These are phyloP conservation scores for Drosophila busckii DNA, from an alignment of 1,140 invertebrate genomes.

Conservation along the genomic window DNA sequence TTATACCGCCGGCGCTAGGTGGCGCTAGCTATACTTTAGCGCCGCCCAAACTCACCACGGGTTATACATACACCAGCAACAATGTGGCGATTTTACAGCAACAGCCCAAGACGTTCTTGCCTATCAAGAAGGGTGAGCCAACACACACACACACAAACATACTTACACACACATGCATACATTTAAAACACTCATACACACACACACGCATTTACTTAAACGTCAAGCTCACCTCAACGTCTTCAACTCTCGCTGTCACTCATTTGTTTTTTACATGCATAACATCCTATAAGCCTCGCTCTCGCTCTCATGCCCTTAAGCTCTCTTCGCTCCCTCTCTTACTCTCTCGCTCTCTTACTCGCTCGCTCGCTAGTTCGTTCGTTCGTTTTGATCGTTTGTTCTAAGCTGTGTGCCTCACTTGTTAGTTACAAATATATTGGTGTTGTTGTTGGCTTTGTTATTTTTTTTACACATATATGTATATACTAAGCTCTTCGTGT, in stretches of 20 bases:
- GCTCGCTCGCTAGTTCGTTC: slow-evolving; percentile 24
- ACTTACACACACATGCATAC: slow-evolving; percentile 6
- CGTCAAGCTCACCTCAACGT: slow-evolving; percentile 5
- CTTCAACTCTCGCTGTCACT: slow-evolving; percentile 14
- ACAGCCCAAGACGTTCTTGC: slow-evolving; percentile 67
- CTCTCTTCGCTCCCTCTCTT: slow-evolving; percentile 1
- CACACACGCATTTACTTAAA: slow-evolving; percentile 19
- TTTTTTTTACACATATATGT: too few relatives aligned
- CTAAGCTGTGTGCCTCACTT: slow-evolving; percentile 34
- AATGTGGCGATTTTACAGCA: slow-evolving; percentile 48
- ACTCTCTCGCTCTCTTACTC: slow-evolving; percentile 26
- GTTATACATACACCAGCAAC: slow-evolving; percentile 33
- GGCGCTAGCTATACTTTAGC: slow-evolving; percentile 14
- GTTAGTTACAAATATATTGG: slow-evolving; percentile 39
- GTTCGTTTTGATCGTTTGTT: slow-evolving; percentile 1
- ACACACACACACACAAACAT: slow-evolving; percentile 15
- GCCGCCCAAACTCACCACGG: slow-evolving; percentile 18
- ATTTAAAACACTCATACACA: slow-evolving; percentile 1
- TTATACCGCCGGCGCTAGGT: slow-evolving; percentile 41
- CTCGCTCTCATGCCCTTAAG: slow-evolving; percentile 11
- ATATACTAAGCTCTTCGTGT: too few relatives aligned
- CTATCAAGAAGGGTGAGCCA: slow-evolving; percentile 74
- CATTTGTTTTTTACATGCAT: too few relatives aligned
- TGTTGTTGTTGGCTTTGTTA: slow-evolving; percentile 35
- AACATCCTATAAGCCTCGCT: slow-evolving; percentile 23